Evolutionary conservation across 1,140 invertebrate genomes (phyloP), one percentile per base, ranked within the genome.

Genomic region (Drosophila parabipectinata): DNA sequence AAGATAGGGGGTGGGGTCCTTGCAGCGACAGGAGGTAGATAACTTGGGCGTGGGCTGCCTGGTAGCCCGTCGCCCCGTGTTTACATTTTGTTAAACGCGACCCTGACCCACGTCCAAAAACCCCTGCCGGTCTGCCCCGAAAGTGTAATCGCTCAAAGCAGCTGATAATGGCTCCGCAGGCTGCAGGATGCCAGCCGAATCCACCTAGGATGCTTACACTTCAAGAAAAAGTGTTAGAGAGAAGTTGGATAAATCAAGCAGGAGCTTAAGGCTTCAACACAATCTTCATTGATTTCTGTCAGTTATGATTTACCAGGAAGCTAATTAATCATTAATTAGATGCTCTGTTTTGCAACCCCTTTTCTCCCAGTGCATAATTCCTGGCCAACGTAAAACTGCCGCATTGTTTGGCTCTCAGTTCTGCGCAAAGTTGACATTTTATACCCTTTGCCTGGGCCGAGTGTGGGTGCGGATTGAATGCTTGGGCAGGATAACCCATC

Each of bases 31-130:
- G 71, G 63, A 74, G 72, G 60, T 53, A 58, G 72, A 76, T 76
- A 76, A 54, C 57, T 55, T 73, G 56, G 60, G 72, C 62, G 58
- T 74, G 72, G 32, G 37, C 59, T 12, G 60, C 39, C n/a, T 28
- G 48, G 45, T 47, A 47, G 57, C 60, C 60, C 58, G 67, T 68
- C 62, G 62, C 51, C 21, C 55, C 63, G 58, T 87, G 79, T 83
- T 85, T 87, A 79, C 82, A 79, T 87, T 87, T 76, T 66, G 78
- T 78, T 82, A 76, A 82, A 72, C 53, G 66, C 59, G 52, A 57
- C 83, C 71, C 71, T 82, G 81, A 87, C 74, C 77, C 78, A 51
- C 62, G 77, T 76, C 62, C 72, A 76, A 62, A 28, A 52, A 52
- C 53, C 21, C 26, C 34, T 44, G 18, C 15, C 21, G 50, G 21